Evolutionary conservation across 2,113 vertebrate species (phyloP).

Genomic region (Gymnobelideus leadbeateri): DNA sequence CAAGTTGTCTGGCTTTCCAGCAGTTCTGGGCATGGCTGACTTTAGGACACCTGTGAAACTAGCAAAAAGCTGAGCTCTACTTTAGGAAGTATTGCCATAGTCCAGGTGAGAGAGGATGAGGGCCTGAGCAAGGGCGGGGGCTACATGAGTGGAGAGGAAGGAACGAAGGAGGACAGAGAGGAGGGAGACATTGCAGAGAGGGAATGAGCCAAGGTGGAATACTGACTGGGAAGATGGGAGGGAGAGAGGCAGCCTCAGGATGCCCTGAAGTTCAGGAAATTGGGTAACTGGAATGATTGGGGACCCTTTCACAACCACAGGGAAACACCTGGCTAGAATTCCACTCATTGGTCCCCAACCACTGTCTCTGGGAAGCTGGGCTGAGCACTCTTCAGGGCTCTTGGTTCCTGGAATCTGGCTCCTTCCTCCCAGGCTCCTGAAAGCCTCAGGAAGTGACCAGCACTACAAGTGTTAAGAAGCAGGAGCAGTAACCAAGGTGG

Average conservation of each 20-base stretch:
- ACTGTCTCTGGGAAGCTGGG: not conserved
- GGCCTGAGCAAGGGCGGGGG: not conserved
- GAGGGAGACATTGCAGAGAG: not conserved
- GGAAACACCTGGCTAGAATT: not conserved
- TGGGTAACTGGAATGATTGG: too few relatives aligned
- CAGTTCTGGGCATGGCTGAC: too few relatives aligned
- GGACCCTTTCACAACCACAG: too few relatives aligned
- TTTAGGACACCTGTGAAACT: not conserved
- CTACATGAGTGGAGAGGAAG: not conserved
- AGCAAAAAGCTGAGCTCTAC: not conserved
- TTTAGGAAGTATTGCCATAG: not conserved
- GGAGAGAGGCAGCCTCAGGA: not conserved
- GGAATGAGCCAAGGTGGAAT: not conserved
- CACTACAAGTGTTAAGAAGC: not conserved
- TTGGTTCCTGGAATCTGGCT: not conserved
- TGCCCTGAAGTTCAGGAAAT: too few relatives aligned
- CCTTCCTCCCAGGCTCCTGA: not conserved
- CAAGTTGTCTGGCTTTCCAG: not conserved
- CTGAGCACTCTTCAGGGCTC: not conserved
- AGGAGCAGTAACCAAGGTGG: not conserved
- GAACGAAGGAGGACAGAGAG: not conserved
- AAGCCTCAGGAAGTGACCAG: not conserved
- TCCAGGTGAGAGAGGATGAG: not conserved
- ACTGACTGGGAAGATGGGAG: not conserved
- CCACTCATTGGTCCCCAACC: not conserved